phyloP scores from a whole-genome alignment of 2,888 invertebrate species.

The Heliconius erato region DNA sequence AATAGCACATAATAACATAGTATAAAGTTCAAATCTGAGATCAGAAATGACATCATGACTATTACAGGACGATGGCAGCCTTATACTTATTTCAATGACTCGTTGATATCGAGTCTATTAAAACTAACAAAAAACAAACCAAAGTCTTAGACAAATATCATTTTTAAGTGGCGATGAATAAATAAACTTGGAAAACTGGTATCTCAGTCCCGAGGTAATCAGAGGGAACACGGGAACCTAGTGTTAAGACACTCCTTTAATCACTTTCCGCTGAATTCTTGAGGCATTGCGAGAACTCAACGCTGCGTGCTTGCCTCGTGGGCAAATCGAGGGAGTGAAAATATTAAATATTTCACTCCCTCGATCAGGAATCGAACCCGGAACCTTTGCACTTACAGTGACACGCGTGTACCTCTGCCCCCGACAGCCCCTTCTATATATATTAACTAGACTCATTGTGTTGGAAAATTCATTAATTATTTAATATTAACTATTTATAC shows the following conservation, averaged over 20 bases:
- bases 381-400: too few species aligned
- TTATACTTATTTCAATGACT: slow-evolving; percentile 25
- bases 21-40: slow-evolving; percentile 38
- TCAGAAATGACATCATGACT: slow-evolving; percentile 42
- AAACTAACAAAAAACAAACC: not conserved
- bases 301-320: not conserved
- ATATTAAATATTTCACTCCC: too few species aligned
- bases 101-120: not conserved
- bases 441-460: too few species aligned
- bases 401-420: too few species aligned
- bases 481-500: too few species aligned
- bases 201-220: too few species aligned
- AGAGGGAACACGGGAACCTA: not conserved
- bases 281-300: not conserved
- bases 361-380: too few species aligned
- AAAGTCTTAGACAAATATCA: not conserved
- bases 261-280: not conserved
- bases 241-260: not conserved
- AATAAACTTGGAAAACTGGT: too few species aligned
- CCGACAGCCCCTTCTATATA: too few species aligned
- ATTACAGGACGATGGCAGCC: slow-evolving; percentile 23
- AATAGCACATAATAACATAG: slow-evolving; percentile 20
- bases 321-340: too few species aligned
- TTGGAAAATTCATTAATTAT: too few species aligned
- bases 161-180: too few species aligned